Evolutionary conservation across 2,888 invertebrate species (phyloP), one percentile per base, ranked within the genome.

Genomic region (Altica lythri): DNA sequence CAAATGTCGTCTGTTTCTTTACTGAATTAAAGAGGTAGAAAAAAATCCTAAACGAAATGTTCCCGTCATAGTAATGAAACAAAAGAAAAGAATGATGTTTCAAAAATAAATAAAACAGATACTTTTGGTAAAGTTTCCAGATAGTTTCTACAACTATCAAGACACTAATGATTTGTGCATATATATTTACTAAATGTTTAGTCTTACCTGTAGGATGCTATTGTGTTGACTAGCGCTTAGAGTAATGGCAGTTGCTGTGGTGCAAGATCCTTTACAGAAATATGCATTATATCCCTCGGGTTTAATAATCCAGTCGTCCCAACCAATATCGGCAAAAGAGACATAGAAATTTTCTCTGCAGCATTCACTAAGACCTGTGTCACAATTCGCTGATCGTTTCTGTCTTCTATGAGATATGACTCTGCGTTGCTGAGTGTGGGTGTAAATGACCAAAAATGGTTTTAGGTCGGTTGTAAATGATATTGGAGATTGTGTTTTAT

Each of bases 281-380:
- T 91, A 91, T 0, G 93, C 92, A 67, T 92, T 86, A 74, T 92
- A 93, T 1, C 90, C 91, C 9, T 82, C 80, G 0, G 93, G 93
- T 61, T 85, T 81, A 59, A 93, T 83, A 55, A 93, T 91, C 92
- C 92, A 93, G 73, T 91, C 88, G 64, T 86, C 86, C 93, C 93
- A 93, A 38, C 92, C 92, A 48, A 93, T 85, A 32, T 91, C 90
- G 55, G 84, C 84, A 71, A 93, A 93, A 60, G 88, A 88, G 57
- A 94, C 87, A 70, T 88, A 89, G 1, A 93, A 79, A 29, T 87
- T 86, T 71, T 92, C 92, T 9, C 91, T 78, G 72, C 93, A 93
- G 73, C 92, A 93, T 66, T 90, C 90, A 25, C 84, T 86, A 59
- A 85, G 77, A 2, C 83, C 84, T 18, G 85, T 81, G 0, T 81